Percentiles rank a stretch among this genome's conserved stretches.
These are phyloP conservation scores for Euphysa ruthae DNA, from an alignment of 30 jellyfish, hydroid and myxozoan species.

Conservation along the genomic window DNA sequence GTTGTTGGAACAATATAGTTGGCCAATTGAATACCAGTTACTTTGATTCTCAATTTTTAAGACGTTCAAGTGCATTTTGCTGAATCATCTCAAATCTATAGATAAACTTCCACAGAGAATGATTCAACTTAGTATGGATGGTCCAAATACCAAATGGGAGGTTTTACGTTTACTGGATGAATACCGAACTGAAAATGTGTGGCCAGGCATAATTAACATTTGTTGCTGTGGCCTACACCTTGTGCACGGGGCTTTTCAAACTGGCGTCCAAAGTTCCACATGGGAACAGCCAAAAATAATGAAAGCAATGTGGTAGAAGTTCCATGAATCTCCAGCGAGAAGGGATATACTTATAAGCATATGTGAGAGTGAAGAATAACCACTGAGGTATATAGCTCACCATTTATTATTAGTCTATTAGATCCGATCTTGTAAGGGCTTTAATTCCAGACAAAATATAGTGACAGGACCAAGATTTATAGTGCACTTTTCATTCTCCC, in stretches of 20 bases:
- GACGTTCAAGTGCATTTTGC: no score
- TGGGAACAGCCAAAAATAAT: background rate
- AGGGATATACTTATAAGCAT: background rate
- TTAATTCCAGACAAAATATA: no score
- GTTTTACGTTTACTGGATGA: background rate
- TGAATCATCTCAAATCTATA: no score
- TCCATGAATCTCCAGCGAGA: background rate
- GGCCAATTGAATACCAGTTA: no score
- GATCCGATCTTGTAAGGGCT: no score
- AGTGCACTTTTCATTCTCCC: no score
- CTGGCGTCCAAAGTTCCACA: background rate
- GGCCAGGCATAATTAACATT: background rate
- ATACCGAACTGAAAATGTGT: background rate
- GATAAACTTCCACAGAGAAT: no score
- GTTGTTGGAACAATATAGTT: no score
- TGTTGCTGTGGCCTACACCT: background rate
- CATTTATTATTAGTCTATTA: no score
- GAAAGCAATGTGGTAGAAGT: background rate
- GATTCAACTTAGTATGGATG: background rate
- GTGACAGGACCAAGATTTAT: no score
- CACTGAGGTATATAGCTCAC: no score
- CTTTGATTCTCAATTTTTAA: no score
- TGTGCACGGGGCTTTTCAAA: background rate
- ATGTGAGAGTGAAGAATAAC: background rate
- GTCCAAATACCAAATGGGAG: background rate